phyloP scores from a whole-genome alignment of 1,140 invertebrate species.

The Zaprionus inermis region DNA sequence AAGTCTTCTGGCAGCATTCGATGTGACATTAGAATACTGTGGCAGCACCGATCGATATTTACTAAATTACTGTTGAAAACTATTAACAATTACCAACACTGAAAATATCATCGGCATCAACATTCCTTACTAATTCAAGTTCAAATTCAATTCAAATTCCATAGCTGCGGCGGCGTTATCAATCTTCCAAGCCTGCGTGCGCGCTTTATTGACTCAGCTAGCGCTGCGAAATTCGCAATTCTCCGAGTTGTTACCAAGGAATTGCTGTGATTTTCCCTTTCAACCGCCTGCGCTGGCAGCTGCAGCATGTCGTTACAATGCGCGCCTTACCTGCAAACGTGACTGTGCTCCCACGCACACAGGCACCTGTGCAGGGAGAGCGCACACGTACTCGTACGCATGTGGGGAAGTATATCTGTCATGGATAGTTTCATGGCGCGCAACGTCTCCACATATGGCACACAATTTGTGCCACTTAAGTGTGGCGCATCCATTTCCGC shows the following conservation, averaged over 20 bases:
- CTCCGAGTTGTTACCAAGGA: neutral
- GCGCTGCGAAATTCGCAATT: conserved; percentile 10
- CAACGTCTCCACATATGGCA: conserved; percentile 55
- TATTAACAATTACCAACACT: neutral
- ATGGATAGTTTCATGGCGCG: conserved; percentile 27
- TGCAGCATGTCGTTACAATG: neutral
- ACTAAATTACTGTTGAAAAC: neutral
- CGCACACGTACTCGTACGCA: neutral
- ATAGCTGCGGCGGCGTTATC: conserved; percentile 1
- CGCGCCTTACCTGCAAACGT: conserved; percentile 32
- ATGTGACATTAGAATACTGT: neutral
- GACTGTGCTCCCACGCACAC: conserved; percentile 1
- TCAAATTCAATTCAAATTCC: too few relatives aligned
- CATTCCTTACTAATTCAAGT: too few relatives aligned
- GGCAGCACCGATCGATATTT: neutral
- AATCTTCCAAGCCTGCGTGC: neutral
- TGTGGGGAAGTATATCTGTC: conserved; percentile 10
- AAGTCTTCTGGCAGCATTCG: neutral
- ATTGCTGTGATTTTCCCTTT: conserved; percentile 7
- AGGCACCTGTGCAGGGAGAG: neutral
- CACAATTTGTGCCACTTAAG: conserved; percentile 80
- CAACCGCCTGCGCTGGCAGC: neutral
- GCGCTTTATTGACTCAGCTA: neutral
- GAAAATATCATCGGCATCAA: neutral
- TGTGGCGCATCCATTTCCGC: conserved; percentile 80